Conservation (phyloP, 2,888 invertebrate genomes). For the Troglohyphantes excavatus region DNA sequence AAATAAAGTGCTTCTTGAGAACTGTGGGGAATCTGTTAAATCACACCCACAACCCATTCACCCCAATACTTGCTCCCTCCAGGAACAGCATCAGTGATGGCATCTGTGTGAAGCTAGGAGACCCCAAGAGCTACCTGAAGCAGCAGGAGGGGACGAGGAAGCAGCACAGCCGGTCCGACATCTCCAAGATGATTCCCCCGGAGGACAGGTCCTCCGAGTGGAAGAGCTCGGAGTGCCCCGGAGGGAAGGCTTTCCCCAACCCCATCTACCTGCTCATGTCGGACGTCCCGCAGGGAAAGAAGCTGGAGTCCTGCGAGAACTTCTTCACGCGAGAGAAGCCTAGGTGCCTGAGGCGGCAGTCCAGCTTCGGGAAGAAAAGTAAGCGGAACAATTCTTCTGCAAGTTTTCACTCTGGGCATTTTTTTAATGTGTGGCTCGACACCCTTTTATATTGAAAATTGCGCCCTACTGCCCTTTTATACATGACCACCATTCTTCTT, state of each 20-base stretch:
- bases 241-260: conserved; percentile 55
- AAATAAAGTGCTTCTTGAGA: no score
- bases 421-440: no score
- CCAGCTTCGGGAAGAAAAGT: conserved; percentile 74
- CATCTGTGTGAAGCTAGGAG: conserved; percentile 11
- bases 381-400: no score
- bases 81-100: conserved; percentile 45
- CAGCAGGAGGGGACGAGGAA: conserved; percentile 58
- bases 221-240: conserved; percentile 59
- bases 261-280: conserved; percentile 79
- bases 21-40: no score
- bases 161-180: conserved; percentile 78
- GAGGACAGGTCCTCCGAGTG: conserved; percentile 50
- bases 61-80: background rate
- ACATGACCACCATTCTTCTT: no score
- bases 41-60: no score
- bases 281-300: conserved; percentile 75
- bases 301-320: conserved; percentile 67
- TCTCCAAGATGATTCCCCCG: conserved; percentile 78
- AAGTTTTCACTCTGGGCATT: no score
- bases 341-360: conserved; percentile 41
- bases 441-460: no score
- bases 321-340: conserved; percentile 59
- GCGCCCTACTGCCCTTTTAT: no score
- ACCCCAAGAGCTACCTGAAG: conserved; percentile 50